Evolutionary conservation across 2,113 vertebrate species (phyloP), one percentile per base, ranked within the genome.

Genomic region (Regulus satrapa): DNA sequence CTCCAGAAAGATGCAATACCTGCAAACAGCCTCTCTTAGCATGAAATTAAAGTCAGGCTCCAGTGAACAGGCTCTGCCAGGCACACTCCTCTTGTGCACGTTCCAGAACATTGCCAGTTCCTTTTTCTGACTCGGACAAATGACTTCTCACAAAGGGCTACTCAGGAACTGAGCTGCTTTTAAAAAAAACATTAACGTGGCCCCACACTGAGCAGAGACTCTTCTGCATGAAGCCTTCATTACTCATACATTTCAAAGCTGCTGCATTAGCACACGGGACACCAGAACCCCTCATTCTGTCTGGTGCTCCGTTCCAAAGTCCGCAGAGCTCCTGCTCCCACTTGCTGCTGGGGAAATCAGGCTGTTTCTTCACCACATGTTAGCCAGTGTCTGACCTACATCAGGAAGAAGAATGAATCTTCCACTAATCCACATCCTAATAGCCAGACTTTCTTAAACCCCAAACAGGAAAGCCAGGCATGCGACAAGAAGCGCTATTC

Each of bases 381-480:
- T 94, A 83, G 56, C 90, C 92, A 64, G 46, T 87, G 76, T 91
- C 73, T 88, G 93, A 87, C 91, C 88, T 93, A 80, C 66, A 97
- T 96, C 85, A 82, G 76, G 78, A 95, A 84, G 94, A 91, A 97
- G 97, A 95, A 91, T 77, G 95, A 97, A 97, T 86, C 97, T 95
- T 82, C 94, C 79, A 63, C 96, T 98, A 98, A 98, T 98, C 98
- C 75, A 97, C 73, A 98, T 81, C 97, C 96, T 98, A 98, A 98
- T 90, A 97, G 97, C 94, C 86, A 95, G 93, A 95, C 79, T 95
- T 97, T 88, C 83, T 97, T 97, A 96, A 97, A 97, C 80, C 95
- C 94, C 61, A 93, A 96, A 97, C 96, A 96, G 95, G 95, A 97
- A 96, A 97, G 97, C 72, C 83, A 97, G 87, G 88, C 97, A 98